Evolutionary conservation across 2,113 vertebrate species (phyloP).

Genomic region (Taxidea taxus): DNA sequence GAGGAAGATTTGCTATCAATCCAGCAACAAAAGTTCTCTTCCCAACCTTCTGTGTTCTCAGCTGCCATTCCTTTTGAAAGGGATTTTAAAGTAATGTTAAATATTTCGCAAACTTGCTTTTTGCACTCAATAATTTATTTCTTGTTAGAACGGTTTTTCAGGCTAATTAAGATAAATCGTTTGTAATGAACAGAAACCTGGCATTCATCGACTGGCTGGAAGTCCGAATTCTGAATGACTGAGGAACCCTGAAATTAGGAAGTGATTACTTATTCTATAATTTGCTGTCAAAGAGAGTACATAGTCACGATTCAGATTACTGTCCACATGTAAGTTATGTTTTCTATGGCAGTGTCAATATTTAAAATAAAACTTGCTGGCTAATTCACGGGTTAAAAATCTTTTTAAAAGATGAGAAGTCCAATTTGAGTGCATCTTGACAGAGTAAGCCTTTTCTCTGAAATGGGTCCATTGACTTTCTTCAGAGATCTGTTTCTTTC

Average conservation of each 20-base stretch:
- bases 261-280: slow-evolving; percentile 74
- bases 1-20: slow-evolving; percentile 40
- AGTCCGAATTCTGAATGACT: slow-evolving; percentile 72
- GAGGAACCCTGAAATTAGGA: slow-evolving; percentile 69
- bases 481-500: not conserved
- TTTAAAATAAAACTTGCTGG: slow-evolving; percentile 51
- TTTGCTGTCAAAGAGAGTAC: slow-evolving; percentile 56
- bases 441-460: not conserved
- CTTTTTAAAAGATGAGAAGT: not conserved
- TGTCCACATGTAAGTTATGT: not conserved
- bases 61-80: slow-evolving; percentile 58
- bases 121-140: slow-evolving; percentile 79
- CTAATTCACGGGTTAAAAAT: not conserved
- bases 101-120: slow-evolving; percentile 69
- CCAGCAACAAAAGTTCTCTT: not conserved
- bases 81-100: slow-evolving; percentile 61
- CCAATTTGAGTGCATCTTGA: not conserved
- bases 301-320: slow-evolving; percentile 44
- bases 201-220: slow-evolving; percentile 72
- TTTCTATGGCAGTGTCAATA: not conserved
- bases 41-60: not conserved
- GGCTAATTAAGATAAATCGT: slow-evolving; percentile 83
- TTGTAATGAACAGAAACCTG: slow-evolving; percentile 81
- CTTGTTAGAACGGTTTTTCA: slow-evolving; percentile 69
- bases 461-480: not conserved